phyloP scores from a whole-genome alignment of 2,797 vertebrate species.

The Paguma larvata region DNA sequence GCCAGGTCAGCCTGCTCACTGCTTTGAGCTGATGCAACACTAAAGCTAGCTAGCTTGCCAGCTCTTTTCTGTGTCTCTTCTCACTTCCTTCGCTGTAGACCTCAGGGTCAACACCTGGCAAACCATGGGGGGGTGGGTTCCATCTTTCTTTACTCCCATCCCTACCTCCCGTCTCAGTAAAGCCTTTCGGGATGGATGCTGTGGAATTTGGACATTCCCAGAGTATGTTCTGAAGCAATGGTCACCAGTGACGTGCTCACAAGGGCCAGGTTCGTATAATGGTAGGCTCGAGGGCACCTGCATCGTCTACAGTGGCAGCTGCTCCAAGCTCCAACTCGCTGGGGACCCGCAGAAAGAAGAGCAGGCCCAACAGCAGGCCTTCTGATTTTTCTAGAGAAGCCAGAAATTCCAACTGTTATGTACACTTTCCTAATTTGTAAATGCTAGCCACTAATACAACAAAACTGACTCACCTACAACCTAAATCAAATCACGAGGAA shows the following conservation, averaged over 20 bases:
- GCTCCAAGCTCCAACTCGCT: neutral
- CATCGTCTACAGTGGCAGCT: neutral
- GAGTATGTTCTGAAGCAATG: neutral
- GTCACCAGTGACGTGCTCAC: neutral
- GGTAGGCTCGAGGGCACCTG: neutral
- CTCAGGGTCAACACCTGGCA: neutral
- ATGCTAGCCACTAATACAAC: conserved; percentile 13
- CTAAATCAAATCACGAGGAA: conserved; percentile 14
- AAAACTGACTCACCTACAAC: neutral
- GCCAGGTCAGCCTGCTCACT: neutral
- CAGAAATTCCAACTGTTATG: neutral
- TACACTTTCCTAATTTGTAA: neutral
- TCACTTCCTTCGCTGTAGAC: neutral
- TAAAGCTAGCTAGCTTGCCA: neutral
- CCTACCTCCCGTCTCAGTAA: neutral
- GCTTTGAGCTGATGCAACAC: neutral
- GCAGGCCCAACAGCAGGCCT: neutral
- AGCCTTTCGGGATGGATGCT: neutral
- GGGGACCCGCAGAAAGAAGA: neutral
- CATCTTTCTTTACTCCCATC: neutral
- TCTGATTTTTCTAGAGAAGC: conserved; percentile 21
- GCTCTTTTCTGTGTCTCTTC: neutral
- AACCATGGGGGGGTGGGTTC: neutral
- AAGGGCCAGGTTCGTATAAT: neutral
- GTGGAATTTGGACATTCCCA: neutral